These are phyloP conservation scores for Tyrannus savana DNA, from an alignment of 2,113 vertebrate genomes.

Conservation along the genomic window DNA sequence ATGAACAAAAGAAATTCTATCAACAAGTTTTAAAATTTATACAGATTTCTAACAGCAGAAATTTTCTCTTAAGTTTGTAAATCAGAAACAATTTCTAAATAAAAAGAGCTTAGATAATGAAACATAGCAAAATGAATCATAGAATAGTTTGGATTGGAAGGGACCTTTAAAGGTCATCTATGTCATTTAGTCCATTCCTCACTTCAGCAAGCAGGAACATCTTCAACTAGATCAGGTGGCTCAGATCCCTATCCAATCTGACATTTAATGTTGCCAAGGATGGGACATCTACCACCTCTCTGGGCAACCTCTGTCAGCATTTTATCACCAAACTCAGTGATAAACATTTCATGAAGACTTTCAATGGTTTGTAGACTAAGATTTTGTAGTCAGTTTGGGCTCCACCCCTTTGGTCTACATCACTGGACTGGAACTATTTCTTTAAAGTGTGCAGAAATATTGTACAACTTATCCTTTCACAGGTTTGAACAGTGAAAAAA, in stretches of 20 bases:
- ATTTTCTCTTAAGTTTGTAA: neutral
- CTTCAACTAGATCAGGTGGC: neutral
- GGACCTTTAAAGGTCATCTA: neutral
- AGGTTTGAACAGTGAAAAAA: neutral
- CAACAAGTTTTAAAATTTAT: neutral
- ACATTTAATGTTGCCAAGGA: neutral
- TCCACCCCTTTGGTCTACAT: neutral
- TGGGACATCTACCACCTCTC: neutral
- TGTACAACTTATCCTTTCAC: neutral
- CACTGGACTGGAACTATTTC: neutral
- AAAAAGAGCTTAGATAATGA: neutral
- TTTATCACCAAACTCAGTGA: neutral
- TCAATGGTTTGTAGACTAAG: neutral
- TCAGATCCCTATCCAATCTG: accelerated
- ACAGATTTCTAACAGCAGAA: neutral
- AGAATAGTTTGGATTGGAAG: neutral
- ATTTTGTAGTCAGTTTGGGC: neutral
- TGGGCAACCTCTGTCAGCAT: neutral
- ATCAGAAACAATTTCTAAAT: neutral
- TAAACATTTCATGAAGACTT: neutral
- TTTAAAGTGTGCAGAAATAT: neutral
- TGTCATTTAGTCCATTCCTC: neutral
- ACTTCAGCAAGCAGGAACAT: neutral
- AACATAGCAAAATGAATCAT: neutral
- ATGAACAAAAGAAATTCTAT: neutral